Evolutionary conservation across 2,888 invertebrate species (phyloP), one percentile per base, ranked within the genome.

Genomic region (Schizaphis graminum): DNA sequence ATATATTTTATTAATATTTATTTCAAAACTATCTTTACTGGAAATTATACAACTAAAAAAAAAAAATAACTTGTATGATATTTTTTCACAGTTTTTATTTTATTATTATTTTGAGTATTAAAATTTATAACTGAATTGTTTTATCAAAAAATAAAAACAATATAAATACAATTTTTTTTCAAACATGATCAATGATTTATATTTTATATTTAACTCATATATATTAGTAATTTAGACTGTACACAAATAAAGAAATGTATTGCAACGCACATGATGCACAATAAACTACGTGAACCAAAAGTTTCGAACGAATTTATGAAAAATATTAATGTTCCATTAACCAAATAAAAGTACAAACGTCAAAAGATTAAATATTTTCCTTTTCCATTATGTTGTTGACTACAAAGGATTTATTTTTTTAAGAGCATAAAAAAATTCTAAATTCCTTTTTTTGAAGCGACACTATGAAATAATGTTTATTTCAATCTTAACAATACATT

Each of bases 241-340:
- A n/a, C 24, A 67, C 3, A 21, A 77, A 77, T 35, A 77, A 77
- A 2, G 77, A 35, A 77, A 77, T 77, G 35, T 8, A 16, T 35
- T 16, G 21, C 35, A 35, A 21, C 3, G 7, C 77, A 35, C 35
- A 77, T 77, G n/a, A n/a, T n/a, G 21, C 35, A 77, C 21, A 77
- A 35, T 77, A 77, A 77, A 41, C 35, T 77, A 91, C 1, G 3
- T 1, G 26, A 77, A 77, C 26, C 35, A 77, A 77, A 67, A 21
- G 8, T 49, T 91, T 84, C 3, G 41, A 84, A 49, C 16, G 1
- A 77, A 77, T 28, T 91, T 41, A 53, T 7, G 35, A 91, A 91
- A 91, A 84, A 91, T 41, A 49, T 77, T 41, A 84, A 77, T 53
- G 53, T 49, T 67, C n/a, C 49, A 91, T 91, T 91, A 49, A 49